A percentile compares a stretch with the other conserved stretches of the same genome.
Evolutionary conservation across 2,113 vertebrate species (phyloP).

Genomic region (Eretmochelys imbricata): DNA sequence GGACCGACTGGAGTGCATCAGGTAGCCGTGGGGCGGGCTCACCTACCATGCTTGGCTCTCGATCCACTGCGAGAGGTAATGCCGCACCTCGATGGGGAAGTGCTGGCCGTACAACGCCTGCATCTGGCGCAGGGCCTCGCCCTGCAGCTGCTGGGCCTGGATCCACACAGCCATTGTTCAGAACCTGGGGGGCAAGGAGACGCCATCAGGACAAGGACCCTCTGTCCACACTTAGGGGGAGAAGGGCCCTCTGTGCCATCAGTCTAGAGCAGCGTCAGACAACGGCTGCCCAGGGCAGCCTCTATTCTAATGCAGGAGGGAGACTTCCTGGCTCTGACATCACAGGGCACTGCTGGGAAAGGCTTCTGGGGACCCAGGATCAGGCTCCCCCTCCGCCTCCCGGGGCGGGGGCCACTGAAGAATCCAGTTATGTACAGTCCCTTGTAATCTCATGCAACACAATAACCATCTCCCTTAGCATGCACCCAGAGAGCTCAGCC

Average conservation of each 20-base stretch:
- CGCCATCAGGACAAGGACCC: fast-evolving
- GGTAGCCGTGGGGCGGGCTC: fast-evolving
- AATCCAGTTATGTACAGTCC: fast-evolving
- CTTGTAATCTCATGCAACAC: background rate
- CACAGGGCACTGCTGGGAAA: background rate
- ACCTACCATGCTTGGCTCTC: constrained; percentile 94
- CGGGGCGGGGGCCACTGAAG: background rate
- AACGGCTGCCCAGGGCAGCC: background rate
- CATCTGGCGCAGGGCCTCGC: constrained; percentile 97
- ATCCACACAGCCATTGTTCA: constrained; percentile 97
- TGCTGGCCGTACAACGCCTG: constrained; percentile 97
- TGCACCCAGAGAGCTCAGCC: background rate
- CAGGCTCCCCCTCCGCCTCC: constrained; percentile 11
- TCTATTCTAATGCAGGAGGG: background rate
- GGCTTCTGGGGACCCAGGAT: background rate
- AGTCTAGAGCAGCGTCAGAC: background rate
- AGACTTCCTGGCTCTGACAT: fast-evolving
- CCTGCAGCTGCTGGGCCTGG: constrained; percentile 98
- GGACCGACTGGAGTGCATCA: background rate
- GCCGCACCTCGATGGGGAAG: constrained; percentile 97
- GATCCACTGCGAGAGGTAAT: constrained; percentile 97
- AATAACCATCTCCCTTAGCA: constrained; percentile 40
- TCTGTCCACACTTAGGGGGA: background rate
- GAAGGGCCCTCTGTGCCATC: background rate
- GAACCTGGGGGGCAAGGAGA: constrained; percentile 73